Evolutionary conservation across 2,888 invertebrate genomes (phyloP), one percentile per base, ranked within the genome.

Genomic region (Mesodorylaimus sp.): DNA sequence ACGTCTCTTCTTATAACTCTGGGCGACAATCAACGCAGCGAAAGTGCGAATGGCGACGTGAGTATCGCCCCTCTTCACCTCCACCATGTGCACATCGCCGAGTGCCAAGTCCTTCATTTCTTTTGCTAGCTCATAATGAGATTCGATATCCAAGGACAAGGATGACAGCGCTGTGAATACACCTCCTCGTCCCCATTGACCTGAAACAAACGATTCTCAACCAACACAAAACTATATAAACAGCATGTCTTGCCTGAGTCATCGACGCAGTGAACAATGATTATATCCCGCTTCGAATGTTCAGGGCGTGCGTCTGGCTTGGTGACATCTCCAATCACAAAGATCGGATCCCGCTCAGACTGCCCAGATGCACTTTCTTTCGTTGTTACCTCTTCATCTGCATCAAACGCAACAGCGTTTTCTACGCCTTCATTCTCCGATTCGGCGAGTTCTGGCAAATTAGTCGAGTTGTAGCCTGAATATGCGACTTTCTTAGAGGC

Each of bases 241-340:
- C 19, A 45, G 24, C 26, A 13, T 7, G 21, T 3, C 24, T 2
- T 19, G 52, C 53, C 53, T 7, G 51, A 54, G 52, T 52, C 55
- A 67, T 70, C 70, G 41, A 67, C 65, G 59, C 66, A 67, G 53
- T 70, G 70, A 3, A 69, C 55, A 32, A 69, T 59, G 25, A 70
- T 56, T 45, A 62, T 61, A n/a, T 57, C 53, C 10, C 53, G 48
- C 21, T 54, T 53, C 3, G 50, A 55, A 16, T 60, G 55, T 26
- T 56, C 43, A 3, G 25, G 13, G 2, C 29, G 25, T 1, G 46
- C 38, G 37, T 57, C 45, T 3, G 70, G 69, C 32, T 64, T 58
- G 5, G 68, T 68, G 26, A 70, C 68, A 55, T 70, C 68, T 23
- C 70, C 70, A 29, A 61, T 61, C 26, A 69, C 63, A 55, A 67